Conservation (phyloP, 2,888 invertebrate genomes). For the Chrysomela aeneicollis region DNA sequence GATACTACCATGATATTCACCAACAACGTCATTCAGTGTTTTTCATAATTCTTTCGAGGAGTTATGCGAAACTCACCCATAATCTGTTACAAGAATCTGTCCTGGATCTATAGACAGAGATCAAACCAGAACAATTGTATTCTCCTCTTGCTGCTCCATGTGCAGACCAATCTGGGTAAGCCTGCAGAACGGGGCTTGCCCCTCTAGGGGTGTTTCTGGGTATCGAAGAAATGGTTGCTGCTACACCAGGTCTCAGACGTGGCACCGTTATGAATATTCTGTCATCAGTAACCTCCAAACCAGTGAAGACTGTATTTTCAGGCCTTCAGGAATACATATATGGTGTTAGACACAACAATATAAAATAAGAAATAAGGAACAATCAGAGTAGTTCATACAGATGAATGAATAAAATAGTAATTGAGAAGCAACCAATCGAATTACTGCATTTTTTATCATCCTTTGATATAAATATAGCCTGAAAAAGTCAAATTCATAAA, state of each 20-base stretch:
- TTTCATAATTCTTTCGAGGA: no score
- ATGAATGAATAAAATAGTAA: no score
- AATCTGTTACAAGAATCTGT: slow-evolving; percentile 81
- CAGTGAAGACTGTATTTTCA: slow-evolving; percentile 79
- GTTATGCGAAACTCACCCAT: slow-evolving; percentile 69
- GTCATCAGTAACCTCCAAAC: slow-evolving; percentile 76
- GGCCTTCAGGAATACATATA: slow-evolving; percentile 61
- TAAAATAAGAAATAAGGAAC: no score
- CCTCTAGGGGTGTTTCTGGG: slow-evolving; percentile 70
- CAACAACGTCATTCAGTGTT: no score
- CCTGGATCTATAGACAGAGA: slow-evolving; percentile 80
- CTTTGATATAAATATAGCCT: no score
- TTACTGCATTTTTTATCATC: no score
- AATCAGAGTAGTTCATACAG: no score
- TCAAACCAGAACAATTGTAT: slow-evolving; percentile 78
- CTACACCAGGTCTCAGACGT: slow-evolving; percentile 76
- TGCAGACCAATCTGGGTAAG: slow-evolving; percentile 67
- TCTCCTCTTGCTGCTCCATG: slow-evolving; percentile 75
- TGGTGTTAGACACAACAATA: no score
- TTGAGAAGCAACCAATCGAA: no score
- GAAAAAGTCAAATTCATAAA: no score
- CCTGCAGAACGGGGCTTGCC: slow-evolving; percentile 67
- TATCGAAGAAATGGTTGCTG: slow-evolving; percentile 76
- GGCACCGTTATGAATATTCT: slow-evolving; percentile 79
- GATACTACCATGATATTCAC: no score